Conservation (phyloP, 2,888 invertebrate species). For the Aporophyla lueneburgensis region DNA sequence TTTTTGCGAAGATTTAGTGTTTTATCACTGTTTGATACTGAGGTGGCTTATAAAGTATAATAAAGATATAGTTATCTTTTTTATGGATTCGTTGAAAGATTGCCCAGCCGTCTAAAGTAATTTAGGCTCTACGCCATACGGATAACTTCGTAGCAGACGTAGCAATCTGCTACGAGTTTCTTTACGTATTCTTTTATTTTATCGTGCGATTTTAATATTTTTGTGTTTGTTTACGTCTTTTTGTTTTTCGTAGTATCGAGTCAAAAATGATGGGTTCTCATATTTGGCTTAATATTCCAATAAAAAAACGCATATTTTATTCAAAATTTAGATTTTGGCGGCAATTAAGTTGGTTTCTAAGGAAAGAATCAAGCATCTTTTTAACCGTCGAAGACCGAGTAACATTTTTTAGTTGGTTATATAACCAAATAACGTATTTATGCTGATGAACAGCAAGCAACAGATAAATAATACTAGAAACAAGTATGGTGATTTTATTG, state of each 20-base stretch:
- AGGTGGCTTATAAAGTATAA: background rate
- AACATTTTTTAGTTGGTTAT: too few relatives aligned
- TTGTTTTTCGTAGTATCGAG: background rate
- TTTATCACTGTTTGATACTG: background rate
- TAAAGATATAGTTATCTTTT: too few relatives aligned
- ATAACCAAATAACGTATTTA: too few relatives aligned
- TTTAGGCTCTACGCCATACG: slow-evolving; percentile 7
- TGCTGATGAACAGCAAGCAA: too few relatives aligned
- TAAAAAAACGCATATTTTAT: background rate
- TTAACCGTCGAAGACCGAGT: too few relatives aligned
- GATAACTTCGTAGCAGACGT: slow-evolving; percentile 12
- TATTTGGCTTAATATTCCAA: background rate
- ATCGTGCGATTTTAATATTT: background rate
- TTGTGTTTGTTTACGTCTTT: too few relatives aligned
- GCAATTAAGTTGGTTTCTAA: too few relatives aligned
- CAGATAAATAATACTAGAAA: too few relatives aligned
- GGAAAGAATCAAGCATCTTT: too few relatives aligned
- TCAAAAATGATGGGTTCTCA: background rate
- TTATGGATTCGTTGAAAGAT: background rate
- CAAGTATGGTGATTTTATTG: too few relatives aligned
- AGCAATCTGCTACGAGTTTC: slow-evolving; percentile 6
- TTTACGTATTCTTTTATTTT: background rate
- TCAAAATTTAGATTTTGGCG: background rate
- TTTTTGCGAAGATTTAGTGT: too few relatives aligned
- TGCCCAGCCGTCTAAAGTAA: background rate